Percentiles rank a stretch among this genome's conserved stretches.
Evolutionary conservation across 2,797 vertebrate species (phyloP).

Genomic region (Chaetodon trifasciatus): DNA sequence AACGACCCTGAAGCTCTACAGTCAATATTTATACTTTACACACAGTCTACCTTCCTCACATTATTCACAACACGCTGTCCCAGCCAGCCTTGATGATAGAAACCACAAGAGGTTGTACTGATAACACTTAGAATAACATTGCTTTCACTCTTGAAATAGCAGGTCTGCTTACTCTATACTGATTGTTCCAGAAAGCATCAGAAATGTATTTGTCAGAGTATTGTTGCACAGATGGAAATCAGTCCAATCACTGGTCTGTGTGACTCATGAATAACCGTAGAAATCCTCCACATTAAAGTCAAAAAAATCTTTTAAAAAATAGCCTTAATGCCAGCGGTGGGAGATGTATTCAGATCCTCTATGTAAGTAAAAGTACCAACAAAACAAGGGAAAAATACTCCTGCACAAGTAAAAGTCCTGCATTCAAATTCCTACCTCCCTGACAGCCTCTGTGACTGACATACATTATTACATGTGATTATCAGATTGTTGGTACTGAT

Average conservation of each 20-base stretch:
- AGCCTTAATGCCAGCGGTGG: too few relatives aligned
- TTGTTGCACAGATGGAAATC: too few relatives aligned
- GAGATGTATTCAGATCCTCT: background rate
- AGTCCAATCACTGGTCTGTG: too few relatives aligned
- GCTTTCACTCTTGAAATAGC: slow-evolving; percentile 5
- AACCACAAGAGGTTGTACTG: slow-evolving; percentile 36
- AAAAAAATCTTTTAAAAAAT: too few relatives aligned
- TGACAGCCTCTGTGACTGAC: too few relatives aligned
- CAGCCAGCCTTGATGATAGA: slow-evolving; percentile 33
- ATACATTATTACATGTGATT: too few relatives aligned
- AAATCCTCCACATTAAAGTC: too few relatives aligned
- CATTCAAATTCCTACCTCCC: too few relatives aligned
- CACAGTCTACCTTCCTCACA: slow-evolving; percentile 19
- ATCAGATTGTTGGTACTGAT: too few relatives aligned
- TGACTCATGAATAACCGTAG: too few relatives aligned
- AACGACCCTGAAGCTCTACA: background rate
- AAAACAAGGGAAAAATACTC: background rate
- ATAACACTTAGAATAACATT: slow-evolving; percentile 29
- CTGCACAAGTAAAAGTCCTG: background rate
- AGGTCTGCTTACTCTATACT: background rate
- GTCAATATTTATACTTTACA: slow-evolving; percentile 45
- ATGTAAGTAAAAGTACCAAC: background rate
- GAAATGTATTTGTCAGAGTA: too few relatives aligned
- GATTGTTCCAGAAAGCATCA: background rate
- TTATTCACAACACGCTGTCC: background rate